These are phyloP conservation scores for Psittacus erithacus DNA, from an alignment of 2,113 vertebrate species.

Conservation along the genomic window DNA sequence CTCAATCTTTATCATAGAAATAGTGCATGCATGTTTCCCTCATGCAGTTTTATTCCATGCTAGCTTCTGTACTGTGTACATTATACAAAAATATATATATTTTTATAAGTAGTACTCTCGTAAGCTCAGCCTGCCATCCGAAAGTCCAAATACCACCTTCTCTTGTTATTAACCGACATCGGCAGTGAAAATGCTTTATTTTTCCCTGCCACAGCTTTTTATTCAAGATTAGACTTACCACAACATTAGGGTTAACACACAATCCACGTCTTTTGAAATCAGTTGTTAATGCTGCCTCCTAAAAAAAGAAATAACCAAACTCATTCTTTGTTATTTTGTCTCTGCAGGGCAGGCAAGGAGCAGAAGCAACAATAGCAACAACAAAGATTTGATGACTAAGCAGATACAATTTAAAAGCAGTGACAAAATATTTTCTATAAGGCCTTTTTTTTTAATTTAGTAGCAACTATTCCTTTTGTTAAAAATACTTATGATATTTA, in stretches of 20 bases:
- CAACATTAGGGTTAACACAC: background rate
- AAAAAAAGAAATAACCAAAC: background rate
- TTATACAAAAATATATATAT: background rate
- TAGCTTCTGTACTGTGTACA: background rate
- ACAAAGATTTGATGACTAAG: background rate
- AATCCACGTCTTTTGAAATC: background rate
- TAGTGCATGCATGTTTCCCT: background rate
- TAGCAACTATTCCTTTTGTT: background rate
- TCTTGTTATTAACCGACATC: background rate
- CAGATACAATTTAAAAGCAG: background rate
- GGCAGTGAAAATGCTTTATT: background rate
- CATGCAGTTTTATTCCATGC: background rate
- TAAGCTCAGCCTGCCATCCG: background rate
- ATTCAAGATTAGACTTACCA: background rate
- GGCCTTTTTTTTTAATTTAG: background rate
- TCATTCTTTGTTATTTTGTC: background rate
- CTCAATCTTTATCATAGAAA: background rate
- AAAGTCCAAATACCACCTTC: background rate
- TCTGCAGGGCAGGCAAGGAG: background rate
- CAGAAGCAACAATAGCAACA: background rate
- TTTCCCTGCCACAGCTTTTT: background rate
- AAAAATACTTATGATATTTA: background rate
- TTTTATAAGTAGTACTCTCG: background rate
- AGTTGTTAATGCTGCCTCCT: background rate
- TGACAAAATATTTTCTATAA: background rate